Evolutionary conservation across 1,140 invertebrate genomes (phyloP), one percentile per base, ranked within the genome.

Genomic region (Drosophila nikananu): DNA sequence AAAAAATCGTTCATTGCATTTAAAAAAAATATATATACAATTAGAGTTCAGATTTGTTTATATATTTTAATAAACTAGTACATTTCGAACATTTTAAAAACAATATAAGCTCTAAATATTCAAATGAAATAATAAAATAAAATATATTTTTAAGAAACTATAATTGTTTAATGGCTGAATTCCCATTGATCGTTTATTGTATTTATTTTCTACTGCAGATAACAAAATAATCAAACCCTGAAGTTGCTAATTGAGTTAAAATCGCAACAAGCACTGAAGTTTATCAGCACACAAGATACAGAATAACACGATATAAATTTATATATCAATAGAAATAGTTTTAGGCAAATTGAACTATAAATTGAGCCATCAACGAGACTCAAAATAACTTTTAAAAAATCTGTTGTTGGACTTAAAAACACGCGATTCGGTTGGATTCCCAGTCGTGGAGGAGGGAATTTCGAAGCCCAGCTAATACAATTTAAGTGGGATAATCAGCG

Each of bases 401-500:
- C 7, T 25, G 25, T 2, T 12, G 17, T 10, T n/a, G n/a, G 17
- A 21, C 1, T 15, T 37, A 3, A 21, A 35, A 58, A 19, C 55
- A 58, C 35, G 55, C 55, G 23, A 58, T n/a, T 41, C 41, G 21
- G 30, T 61, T 27, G 1, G 10, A 13, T 60, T n/a, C 4, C 19
- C 5, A 12, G 3, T 7, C n/a, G 3, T 5, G 19, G 13, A 8
- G 25, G 12, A 30, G 19, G 37, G 21, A 5, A 19, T 30, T 17
- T 23, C 3, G 60, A 32, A 32, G 48, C 41, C 66, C 66, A 65
- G 63, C 59, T 30, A 64, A 74, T 81, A 37, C 64, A 78, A 80
- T 66, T 67, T 81, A 81, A 77, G 64, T 72, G 71, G 60, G 65
- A 81, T 72, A 65, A 80, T 83, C 67, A 74, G 72, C 77, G 68